Evolutionary conservation across 2,797 vertebrate species (phyloP).

Genomic region (Cyprinella venusta): DNA sequence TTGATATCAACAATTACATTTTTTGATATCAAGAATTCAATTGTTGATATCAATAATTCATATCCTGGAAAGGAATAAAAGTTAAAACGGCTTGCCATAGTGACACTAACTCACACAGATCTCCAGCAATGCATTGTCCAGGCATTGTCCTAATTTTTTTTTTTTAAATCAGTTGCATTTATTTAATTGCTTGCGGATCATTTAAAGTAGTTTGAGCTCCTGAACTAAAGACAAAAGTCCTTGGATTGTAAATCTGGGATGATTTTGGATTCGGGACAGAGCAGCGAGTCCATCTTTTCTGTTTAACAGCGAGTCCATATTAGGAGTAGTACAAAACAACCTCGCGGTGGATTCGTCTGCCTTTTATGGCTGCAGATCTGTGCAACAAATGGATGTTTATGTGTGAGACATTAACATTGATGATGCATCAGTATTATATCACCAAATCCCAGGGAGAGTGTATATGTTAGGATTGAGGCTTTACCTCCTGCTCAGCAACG

Average conservation of each 20-base stretch:
- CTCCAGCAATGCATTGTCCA: not conserved
- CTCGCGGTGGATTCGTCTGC: constrained; percentile 66
- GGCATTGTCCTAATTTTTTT: too few species aligned
- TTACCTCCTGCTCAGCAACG: not conserved
- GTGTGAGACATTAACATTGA: not conserved
- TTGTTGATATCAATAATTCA: too few species aligned
- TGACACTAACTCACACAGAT: too few species aligned
- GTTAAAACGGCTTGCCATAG: too few species aligned
- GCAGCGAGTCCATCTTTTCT: constrained; percentile 61
- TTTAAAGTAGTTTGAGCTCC: not conserved
- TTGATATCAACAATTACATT: too few species aligned
- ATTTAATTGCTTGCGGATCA: not conserved
- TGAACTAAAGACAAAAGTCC: not conserved
- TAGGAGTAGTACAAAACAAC: constrained; percentile 66
- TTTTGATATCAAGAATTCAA: too few species aligned
- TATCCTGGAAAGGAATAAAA: not conserved
- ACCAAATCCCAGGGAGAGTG: not conserved
- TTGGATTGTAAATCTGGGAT: not conserved
- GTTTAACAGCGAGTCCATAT: constrained; percentile 69
- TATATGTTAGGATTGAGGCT: not conserved
- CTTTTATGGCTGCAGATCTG: constrained; percentile 67
- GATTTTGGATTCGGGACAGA: constrained; percentile 33
- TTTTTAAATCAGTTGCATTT: not conserved
- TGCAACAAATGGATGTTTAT: constrained; percentile 34
- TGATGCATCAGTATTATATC: not conserved